Conservation (phyloP, 2,113 vertebrate genomes). For the Callithrix jacchus region DNA sequence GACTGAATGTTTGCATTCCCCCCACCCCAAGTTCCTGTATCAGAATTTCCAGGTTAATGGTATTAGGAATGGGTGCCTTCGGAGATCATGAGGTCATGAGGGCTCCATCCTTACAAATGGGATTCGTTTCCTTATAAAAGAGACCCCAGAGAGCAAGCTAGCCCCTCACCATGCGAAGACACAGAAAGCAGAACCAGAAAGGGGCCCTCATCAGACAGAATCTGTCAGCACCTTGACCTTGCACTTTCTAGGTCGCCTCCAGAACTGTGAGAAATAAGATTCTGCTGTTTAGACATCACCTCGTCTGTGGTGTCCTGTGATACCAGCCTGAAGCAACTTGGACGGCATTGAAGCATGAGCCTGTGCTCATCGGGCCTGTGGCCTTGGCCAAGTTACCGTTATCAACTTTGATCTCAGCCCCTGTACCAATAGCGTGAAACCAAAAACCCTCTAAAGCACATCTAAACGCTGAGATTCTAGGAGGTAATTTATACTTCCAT, state of each 20-base stretch:
- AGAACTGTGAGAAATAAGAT: neutral
- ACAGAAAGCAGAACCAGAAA: neutral
- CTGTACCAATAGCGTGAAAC: neutral
- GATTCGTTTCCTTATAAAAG: neutral
- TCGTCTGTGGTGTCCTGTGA: neutral
- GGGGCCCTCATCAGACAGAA: neutral
- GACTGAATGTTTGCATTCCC: neutral
- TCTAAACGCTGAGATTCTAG: neutral
- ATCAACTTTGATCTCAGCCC: neutral
- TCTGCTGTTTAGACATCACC: neutral
- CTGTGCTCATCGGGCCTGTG: no score
- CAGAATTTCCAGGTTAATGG: neutral
- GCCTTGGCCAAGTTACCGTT: neutral
- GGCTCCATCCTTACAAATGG: neutral
- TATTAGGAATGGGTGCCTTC: neutral
- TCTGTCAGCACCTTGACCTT: neutral
- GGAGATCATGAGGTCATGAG: neutral
- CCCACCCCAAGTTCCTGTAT: neutral
- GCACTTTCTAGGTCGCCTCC: neutral
- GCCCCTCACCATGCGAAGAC: neutral
- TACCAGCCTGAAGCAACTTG: neutral
- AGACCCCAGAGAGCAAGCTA: neutral
- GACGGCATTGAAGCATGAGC: fast-evolving
- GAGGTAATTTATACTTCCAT: neutral
- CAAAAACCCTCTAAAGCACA: neutral